Evolutionary conservation across 2,113 vertebrate species (phyloP).

Genomic region (Serilophus lunatus): DNA sequence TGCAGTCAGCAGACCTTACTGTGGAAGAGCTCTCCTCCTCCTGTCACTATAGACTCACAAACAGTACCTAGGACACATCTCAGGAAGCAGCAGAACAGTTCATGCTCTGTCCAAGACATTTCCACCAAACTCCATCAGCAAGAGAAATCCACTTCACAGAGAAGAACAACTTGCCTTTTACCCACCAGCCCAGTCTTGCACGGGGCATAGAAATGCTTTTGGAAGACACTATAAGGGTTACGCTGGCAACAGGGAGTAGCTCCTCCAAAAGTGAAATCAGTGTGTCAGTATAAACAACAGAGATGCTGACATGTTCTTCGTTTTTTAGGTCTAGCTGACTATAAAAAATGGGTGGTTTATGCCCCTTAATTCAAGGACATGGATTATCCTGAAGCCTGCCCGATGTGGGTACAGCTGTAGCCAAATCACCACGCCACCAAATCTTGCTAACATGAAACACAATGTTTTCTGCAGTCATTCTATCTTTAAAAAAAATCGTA

Average conservation of each 20-base stretch:
- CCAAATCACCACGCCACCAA: neutral
- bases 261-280: neutral
- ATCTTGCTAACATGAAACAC: neutral
- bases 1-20: neutral
- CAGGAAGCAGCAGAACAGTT: neutral
- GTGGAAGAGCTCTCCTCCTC: neutral
- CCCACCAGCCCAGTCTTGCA: neutral
- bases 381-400: neutral
- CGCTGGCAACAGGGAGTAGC: neutral
- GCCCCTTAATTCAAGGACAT: neutral
- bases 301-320: neutral
- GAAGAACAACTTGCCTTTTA: neutral
- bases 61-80: neutral
- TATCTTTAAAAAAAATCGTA: neutral
- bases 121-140: neutral
- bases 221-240: neutral
- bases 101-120: neutral
- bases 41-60: neutral
- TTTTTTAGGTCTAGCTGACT: neutral
- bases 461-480: neutral
- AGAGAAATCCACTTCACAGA: neutral
- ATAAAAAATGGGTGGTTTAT: neutral
- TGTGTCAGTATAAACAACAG: neutral
- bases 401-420: neutral
- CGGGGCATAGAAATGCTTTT: neutral